Base-by-base conservation (phyloP, 30 jellyfish, hydroid and myxozoan species). In the Aurelia coerulea region DNA sequence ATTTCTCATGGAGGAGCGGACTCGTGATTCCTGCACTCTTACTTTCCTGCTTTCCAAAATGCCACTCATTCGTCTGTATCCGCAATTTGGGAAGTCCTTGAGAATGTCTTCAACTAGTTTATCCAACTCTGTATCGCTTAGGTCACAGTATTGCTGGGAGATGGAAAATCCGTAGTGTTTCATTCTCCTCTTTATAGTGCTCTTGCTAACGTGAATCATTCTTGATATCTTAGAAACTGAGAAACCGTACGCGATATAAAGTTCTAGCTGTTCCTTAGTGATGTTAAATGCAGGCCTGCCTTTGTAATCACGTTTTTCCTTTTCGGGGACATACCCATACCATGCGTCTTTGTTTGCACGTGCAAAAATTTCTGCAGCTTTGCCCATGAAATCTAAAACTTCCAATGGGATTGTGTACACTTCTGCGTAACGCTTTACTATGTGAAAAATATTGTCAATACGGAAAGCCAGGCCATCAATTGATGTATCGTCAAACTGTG, bases 241-340 rank as follows among this genome's bases (percentile, higher is more conserved):
- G 16, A 53, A 53, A 53, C 65, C 65, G 65, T 16, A 53, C 16
- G 65, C 12, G 65, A 53, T 53, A 16, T 53, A 53, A 53, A 53
- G 65, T 53, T 53, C 65, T 53, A 53, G 65, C 65, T 53, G 65
- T 16, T 53, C 65, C 65, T 53, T 53, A 53, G 15, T 53, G 65
- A 53, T 53, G 65, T 11, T 53, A 53, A 53, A 53, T 53, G 65
- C 65, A 53, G 65, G 65, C 65, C 65, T 53, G 65, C 65, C 65
- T 53, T 53, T 53, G 65, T 16, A 11, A 53, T 53, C 16, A 53
- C 65, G 65, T 53, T 53, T 53, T 53, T 53, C 15, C 65, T 53
- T 53, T 53, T 53, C 65, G 12, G 65, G 65, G 65, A 53, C 16
- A 16, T 53, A 53, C 65, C 65, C 65, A 53, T 53, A 16, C 65